Base-by-base conservation (phyloP, 1,140 invertebrate species). In the Chionoecetes opilio region DNA sequence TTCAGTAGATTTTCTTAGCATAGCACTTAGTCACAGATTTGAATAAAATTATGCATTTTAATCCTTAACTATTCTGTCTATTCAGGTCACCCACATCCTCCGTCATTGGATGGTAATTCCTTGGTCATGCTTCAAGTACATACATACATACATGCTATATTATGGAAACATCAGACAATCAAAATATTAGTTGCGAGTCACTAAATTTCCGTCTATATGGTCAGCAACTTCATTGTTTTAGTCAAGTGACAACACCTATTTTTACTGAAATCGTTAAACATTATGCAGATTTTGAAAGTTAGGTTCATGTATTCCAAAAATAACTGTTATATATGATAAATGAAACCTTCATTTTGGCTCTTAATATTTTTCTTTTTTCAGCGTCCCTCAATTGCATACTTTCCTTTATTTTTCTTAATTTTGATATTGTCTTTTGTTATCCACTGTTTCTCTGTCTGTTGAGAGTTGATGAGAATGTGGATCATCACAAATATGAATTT, bases 381-480 rank as follows among this genome's bases (percentile, higher is more conserved):
- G n/a, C n/a, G n/a, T n/a, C n/a, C n/a, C n/a, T n/a, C n/a, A n/a
- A n/a, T n/a, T n/a, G n/a, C n/a, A n/a, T n/a, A n/a, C n/a, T n/a
- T n/a, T n/a, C n/a, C n/a, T n/a, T n/a, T n/a, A n/a, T n/a, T 75
- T 75, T 21, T 75, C 63, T n/a, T 75, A 75, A n/a, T n/a, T 75
- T n/a, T 75, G 2, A 75, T 75, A n/a, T n/a, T 75, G 26, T 75
- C 63, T n/a, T 75, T 75, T 75, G 63, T 75, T n/a, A 21, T 75
- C 63, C 63, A 75, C 63, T n/a, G 63, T 75, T 17, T 75, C 21
- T 75, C 63, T 94, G 93, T 91, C 88, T 94, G 93, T 94, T 94
- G 93, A 90, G 88, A 94, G 89, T 46, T 94, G 93, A 94, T 91
- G 35, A 94, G 93, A 90, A 94, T 94, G 88, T 91, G 88, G 35